A percentile compares a stretch with the other conserved stretches of the same genome.
Conservation (phyloP, 2,113 vertebrate species). For the Gallinago jamesoni region DNA sequence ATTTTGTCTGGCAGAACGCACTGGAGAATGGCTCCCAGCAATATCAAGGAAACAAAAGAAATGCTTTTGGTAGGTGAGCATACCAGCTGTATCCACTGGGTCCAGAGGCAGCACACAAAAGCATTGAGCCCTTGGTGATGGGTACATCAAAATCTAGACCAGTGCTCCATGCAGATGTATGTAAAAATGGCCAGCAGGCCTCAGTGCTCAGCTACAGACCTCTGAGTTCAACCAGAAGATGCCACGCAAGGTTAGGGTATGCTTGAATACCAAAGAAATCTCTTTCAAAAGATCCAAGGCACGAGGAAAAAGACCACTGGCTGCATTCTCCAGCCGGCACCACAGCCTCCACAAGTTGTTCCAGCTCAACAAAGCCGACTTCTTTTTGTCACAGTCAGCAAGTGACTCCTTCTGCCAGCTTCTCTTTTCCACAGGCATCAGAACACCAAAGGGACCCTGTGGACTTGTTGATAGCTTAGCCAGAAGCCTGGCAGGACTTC, state of each 20-base stretch:
- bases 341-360: not conserved
- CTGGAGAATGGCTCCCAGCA: not conserved
- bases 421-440: not conserved
- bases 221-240: not conserved
- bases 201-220: not conserved
- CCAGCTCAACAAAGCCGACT: not conserved
- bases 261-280: not conserved
- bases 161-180: not conserved
- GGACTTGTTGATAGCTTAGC: not conserved
- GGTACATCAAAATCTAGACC: not conserved
- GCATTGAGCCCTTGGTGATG: not conserved
- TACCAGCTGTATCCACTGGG: not conserved
- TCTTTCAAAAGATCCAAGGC: not conserved
- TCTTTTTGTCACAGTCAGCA: not conserved
- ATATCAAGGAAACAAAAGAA: not conserved
- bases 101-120: not conserved
- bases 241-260: not conserved
- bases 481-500: conserved; percentile 11
- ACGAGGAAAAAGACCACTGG: not conserved
- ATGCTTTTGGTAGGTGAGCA: not conserved
- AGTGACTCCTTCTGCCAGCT: not conserved
- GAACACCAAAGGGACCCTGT: not conserved
- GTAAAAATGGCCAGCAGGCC: not conserved
- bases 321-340: not conserved
- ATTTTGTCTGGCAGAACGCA: not conserved